Evolutionary conservation across 2,113 vertebrate genomes (phyloP).

Genomic region (Clarias batrachus): DNA sequence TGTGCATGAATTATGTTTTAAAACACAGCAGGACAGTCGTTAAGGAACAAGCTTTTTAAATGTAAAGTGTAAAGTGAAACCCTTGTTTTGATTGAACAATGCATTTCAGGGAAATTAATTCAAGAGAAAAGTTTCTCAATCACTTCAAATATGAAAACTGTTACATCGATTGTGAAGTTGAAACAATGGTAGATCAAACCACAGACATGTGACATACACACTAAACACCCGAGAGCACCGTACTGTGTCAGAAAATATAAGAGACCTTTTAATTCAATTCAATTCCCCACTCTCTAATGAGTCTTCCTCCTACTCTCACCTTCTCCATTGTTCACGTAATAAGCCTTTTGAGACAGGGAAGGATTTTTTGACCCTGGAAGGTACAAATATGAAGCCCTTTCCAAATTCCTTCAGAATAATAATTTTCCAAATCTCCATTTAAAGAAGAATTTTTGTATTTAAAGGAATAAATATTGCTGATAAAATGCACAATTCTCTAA

Average conservation of each 20-base stretch:
- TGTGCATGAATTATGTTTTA: conserved; percentile 11
- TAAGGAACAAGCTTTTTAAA: neutral
- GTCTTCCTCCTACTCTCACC: too few species aligned
- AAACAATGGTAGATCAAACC: neutral
- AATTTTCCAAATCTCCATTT: too few species aligned
- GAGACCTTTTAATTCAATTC: neutral
- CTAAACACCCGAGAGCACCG: too few species aligned
- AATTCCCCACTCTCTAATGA: too few species aligned
- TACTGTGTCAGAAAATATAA: neutral
- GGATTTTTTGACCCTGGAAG: too few species aligned
- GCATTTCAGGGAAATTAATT: neutral
- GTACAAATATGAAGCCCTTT: too few species aligned
- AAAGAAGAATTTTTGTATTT: neutral
- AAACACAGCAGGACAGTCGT: conserved; percentile 18
- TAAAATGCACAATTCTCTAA: too few species aligned
- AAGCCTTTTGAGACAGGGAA: too few species aligned
- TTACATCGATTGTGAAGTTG: neutral
- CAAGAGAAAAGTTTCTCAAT: neutral
- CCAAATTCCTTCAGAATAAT: too few species aligned
- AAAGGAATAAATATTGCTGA: neutral
- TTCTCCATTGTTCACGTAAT: too few species aligned
- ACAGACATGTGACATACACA: neutral
- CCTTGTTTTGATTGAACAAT: neutral
- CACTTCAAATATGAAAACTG: neutral
- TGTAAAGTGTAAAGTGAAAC: neutral